Base-by-base conservation (phyloP, 1,140 invertebrate genomes). In the Leptinotarsa lineolata region DNA sequence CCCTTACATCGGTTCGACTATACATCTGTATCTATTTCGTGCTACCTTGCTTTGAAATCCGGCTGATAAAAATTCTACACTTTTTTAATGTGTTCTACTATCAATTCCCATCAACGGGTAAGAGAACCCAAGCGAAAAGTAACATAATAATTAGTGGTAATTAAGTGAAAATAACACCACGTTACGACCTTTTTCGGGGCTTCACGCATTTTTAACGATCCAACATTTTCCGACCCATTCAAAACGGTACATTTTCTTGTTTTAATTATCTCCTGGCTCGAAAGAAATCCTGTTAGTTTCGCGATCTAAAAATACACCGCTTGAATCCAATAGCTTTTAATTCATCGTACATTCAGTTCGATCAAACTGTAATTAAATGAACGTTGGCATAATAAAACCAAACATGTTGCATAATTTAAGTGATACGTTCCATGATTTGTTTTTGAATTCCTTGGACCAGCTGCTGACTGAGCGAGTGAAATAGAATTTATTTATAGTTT, bases 131-230 rank as follows among this genome's bases (percentile, higher is more conserved):
- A 16, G 48, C 48, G 48, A 54, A 54, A 54, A 54, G 15, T 18
- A 54, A 54, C 48, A 54, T 54, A 54, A 54, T 54, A 54, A 54
- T 54, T 54, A 54, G 15, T 18, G n/a, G 48, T 54, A 54, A 54
- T 54, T 54, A 54, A 54, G 48, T 54, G 16, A 18, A 54, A 54
- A 54, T 4, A 54, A 54, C 5, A 18, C 48, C 48, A 5, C n/a
- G n/a, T 54, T 54, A 54, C 48, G 48, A 18, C 48, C 48, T 54
- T 18, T 54, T 54, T 54, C 16, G 48, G n/a, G 16, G 15, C 16
- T 54, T 54, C 15, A 54, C 16, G 16, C 48, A 54, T 54, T 54
- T 54, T 54, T 54, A 54, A 54, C n/a, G n/a, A 18, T 18, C 48
- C 48, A 54, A 54, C 48, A 54, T 54, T 54, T 16, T 54, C 48